Conservation (phyloP, 2,113 vertebrate genomes). For the Arvicanthis niloticus region DNA sequence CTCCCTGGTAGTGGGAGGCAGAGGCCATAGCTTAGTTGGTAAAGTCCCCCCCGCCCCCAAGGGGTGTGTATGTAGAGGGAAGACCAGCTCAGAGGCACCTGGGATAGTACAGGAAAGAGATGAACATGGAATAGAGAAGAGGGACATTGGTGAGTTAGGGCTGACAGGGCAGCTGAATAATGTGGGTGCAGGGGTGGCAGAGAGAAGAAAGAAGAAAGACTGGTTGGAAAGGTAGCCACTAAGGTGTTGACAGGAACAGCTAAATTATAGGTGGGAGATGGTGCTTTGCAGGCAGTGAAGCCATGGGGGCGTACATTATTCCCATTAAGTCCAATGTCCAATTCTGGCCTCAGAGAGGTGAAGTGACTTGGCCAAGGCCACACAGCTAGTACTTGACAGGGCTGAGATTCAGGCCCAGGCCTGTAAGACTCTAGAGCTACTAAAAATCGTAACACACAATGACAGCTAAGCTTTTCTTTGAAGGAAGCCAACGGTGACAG, state of each 20-base stretch:
- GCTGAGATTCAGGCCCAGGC: not conserved
- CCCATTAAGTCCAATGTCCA: not conserved
- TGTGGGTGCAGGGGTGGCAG: fast-evolving
- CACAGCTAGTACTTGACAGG: not conserved
- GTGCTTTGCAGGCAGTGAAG: not conserved
- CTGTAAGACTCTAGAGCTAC: not conserved
- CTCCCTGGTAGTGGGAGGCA: not conserved
- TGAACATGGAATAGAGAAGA: not conserved
- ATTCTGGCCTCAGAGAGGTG: not conserved
- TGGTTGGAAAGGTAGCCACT: not conserved
- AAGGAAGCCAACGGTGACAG: not conserved
- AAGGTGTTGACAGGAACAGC: not conserved
- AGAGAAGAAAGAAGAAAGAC: not conserved
- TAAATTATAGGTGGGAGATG: fast-evolving
- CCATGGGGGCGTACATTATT: not conserved
- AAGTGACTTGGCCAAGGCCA: not conserved
- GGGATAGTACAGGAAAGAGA: not conserved
- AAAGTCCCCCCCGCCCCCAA: not conserved
- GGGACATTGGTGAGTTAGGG: too few relatives aligned
- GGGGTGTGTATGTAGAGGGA: not conserved
- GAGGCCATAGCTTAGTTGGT: not conserved
- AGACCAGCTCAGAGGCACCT: not conserved
- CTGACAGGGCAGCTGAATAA: not conserved
- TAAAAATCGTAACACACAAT: fast-evolving
- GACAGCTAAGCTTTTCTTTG: not conserved